Base-by-base conservation (phyloP, 2,797 vertebrate genomes). In the Rhabdomys pumilio region DNA sequence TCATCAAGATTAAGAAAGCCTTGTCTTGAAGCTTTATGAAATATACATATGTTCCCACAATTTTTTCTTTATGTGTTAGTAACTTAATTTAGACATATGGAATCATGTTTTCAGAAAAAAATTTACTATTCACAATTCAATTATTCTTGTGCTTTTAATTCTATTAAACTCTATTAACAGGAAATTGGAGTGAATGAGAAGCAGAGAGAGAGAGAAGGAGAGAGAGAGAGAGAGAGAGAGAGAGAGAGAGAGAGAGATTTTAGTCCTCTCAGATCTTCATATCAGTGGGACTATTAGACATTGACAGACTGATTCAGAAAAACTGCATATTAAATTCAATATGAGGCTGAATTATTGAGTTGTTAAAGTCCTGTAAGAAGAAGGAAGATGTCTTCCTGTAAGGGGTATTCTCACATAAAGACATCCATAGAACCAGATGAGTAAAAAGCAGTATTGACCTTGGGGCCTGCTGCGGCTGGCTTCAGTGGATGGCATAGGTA, bases 51-150 rank as follows among this genome's bases (percentile, higher is more conserved):
- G 72, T 44, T 3, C 9, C 9, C 86, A 29, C 84, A 75, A 69
- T 95, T 96, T 95, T 94, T 57, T 26, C 77, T 67, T 94, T 63
- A 6, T n/a, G 20, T 7, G 8, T 67, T 50, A n/a, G 6, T 38
- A 69, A 69, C 83, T 63, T 90, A 73, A 61, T 14, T 55, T 86
- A 82, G 34, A 96, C 63, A 82, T 90, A 93, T 20, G 75, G 80
- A 29, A 26, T 73, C 26, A 59, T 1, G 47, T 69, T 53, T 92
- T 69, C 26, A 84, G 47, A 87, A 95, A 83, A 86, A 61, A 50
- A 61, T 9, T 57, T 67, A 69, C 17, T 81, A 0, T 93, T 82
- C 20, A 91, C 4, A 88, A 55, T 55, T 13, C 31, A 84, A 29
- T 61, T n/a, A 7, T 61, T 72, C 75, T 92, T 92, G 34, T 77